phyloP scores from a whole-genome alignment of 2,888 invertebrate species.

The Aromia moschata region DNA sequence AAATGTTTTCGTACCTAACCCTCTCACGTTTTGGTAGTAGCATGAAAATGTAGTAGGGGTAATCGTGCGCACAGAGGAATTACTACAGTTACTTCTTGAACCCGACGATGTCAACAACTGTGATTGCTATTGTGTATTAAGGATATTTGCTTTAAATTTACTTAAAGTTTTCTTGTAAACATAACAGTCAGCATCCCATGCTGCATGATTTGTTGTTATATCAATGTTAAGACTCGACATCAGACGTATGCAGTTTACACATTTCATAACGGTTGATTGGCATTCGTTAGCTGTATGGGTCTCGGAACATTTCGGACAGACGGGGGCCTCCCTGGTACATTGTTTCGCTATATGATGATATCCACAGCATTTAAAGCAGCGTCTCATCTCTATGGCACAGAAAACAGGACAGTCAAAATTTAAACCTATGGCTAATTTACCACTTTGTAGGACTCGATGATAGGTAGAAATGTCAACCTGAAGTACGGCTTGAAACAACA shows the following conservation, averaged over 20 bases:
- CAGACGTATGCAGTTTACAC: not conserved
- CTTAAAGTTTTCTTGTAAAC: not conserved
- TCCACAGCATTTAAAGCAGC: not conserved
- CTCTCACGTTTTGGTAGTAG: not conserved
- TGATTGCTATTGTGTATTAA: slow-evolving; percentile 1
- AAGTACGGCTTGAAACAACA: not conserved
- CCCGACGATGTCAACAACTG: not conserved
- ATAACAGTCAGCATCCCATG: not conserved
- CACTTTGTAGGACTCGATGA: not conserved
- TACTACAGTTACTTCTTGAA: not conserved
- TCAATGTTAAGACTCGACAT: not conserved
- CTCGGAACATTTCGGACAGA: slow-evolving; percentile 4
- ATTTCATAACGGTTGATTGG: slow-evolving; percentile 1
- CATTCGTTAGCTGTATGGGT: not conserved
- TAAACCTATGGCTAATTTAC: slow-evolving; percentile 6
- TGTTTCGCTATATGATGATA: not conserved
- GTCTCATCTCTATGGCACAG: not conserved
- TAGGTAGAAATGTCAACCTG: slow-evolving; percentile 1
- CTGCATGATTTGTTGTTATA: not conserved
- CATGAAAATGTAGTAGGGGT: not conserved
- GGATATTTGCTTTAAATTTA: not conserved
- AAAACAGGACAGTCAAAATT: not conserved
- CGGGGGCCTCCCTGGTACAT: not conserved
- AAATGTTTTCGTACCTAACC: not conserved
- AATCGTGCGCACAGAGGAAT: not conserved